Conservation (phyloP, 35 echinoderm and acorn worm species). For the Strongylocentrotus purpuratus region DNA sequence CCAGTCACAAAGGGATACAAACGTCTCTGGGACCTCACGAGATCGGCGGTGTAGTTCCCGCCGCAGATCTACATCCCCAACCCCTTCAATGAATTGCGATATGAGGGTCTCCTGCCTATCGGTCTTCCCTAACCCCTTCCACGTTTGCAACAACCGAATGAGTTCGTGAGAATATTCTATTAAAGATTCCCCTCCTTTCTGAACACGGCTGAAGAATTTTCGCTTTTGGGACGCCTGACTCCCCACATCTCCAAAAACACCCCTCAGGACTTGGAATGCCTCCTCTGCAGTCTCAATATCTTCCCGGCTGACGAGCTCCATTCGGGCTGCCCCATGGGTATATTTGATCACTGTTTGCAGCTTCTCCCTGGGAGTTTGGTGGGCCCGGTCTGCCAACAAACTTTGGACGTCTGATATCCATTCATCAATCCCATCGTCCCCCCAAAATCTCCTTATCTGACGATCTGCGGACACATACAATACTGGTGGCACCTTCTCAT, state of each 20-base stretch:
- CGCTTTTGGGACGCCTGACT: conserved; percentile 1
- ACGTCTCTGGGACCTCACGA: not conserved
- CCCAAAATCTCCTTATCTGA: not conserved
- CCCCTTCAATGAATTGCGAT: not conserved
- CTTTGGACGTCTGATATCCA: too few relatives aligned
- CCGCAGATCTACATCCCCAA: not conserved
- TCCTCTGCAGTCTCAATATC: not conserved
- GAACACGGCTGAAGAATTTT: not conserved
- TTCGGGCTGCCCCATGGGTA: too few relatives aligned
- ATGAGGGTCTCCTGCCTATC: not conserved
- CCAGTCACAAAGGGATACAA: not conserved
- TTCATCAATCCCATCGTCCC: not conserved
- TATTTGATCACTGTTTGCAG: too few relatives aligned
- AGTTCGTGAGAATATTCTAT: not conserved
- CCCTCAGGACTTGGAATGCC: not conserved
- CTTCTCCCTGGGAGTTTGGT: too few relatives aligned
- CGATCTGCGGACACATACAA: not conserved
- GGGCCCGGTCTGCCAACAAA: too few relatives aligned
- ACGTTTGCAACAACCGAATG: not conserved
- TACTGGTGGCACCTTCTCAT: not conserved
- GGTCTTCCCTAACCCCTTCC: not conserved
- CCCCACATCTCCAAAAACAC: not conserved
- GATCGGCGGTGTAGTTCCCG: not conserved
- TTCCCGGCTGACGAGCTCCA: too few relatives aligned
- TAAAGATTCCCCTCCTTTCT: not conserved